Evolutionary conservation across 2,888 invertebrate species (phyloP), one percentile per base, ranked within the genome.

Genomic region (Agriotes lineatus): DNA sequence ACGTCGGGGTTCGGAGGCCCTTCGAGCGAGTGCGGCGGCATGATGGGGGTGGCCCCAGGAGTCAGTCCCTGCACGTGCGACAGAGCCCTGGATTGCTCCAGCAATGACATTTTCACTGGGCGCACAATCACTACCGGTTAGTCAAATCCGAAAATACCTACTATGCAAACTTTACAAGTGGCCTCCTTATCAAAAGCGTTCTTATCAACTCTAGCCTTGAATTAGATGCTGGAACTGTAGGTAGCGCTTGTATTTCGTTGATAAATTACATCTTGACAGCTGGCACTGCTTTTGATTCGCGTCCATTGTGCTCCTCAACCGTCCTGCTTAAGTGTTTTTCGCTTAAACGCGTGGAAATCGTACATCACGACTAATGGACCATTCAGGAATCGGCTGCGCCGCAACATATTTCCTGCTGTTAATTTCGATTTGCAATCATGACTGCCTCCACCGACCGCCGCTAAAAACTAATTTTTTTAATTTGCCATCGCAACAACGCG

Each of bases 1-100:
- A 96, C 93, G 81, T 96, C 95, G 18, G 95, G 93, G 82, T 93
- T 93, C 69, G 93, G 93, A 78, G 90, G 86, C 76, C 88, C 85
- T 73, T 84, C 85, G 74, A 83, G 77, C 9, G 80, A 71, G 70
- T 83, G 83, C 48, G 85, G 82, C n/a, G 85, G 84, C 76, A 86
- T 78, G 69, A 84, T 79, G 63, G 76, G 81, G 59, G 39, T 71
- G 50, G 77, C 79, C 64, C 81, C 84, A 65, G 83, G 80, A 48
- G 82, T 83, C 74, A 83, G 75, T 42, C 80, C 80, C 70, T 79
- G 82, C 64, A 83, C 80, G 74, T 82, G 82, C 65, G 82, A 78
- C 71, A 82, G 75, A 69, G 79, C 80, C 67, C 83, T 78, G 42
- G 82, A 74, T 75, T 84, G 84, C 78, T 85, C 84, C 79, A 84